Evolutionary conservation across 2,797 vertebrate species (phyloP).

Genomic region (Lepilemur septentrionalis): DNA sequence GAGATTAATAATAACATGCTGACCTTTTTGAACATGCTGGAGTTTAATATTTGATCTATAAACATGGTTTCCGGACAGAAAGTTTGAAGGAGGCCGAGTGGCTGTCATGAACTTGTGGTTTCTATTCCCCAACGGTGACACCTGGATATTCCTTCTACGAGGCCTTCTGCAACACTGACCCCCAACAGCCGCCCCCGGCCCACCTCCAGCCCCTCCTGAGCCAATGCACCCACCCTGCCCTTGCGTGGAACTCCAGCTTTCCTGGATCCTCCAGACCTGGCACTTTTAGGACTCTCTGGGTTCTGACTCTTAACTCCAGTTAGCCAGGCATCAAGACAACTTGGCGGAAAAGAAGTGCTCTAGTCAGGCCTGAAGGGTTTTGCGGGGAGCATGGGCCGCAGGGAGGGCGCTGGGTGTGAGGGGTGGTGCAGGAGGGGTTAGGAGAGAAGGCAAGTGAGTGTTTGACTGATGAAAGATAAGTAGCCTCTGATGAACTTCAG

Average conservation of each 20-base stretch:
- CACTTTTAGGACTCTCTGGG: not conserved
- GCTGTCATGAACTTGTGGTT: not conserved
- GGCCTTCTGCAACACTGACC: not conserved
- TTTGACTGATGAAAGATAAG: not conserved
- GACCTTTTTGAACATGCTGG: not conserved
- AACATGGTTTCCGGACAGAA: not conserved
- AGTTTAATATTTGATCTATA: not conserved
- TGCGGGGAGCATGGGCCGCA: not conserved
- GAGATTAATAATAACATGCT: not conserved
- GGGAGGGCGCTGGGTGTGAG: not conserved
- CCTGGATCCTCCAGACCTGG: not conserved
- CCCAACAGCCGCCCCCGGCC: not conserved
- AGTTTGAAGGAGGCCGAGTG: not conserved
- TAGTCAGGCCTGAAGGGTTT: not conserved
- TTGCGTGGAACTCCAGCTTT: too few relatives aligned
- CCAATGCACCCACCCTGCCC: too few relatives aligned
- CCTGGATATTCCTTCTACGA: not conserved
- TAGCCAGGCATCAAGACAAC: not conserved
- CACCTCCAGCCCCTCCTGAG: not conserved
- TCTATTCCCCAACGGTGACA: not conserved
- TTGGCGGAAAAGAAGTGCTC: not conserved
- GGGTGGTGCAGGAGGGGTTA: too few relatives aligned
- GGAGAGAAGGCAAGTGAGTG: not conserved
- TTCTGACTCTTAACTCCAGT: not conserved
- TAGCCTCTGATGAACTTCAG: not conserved